Conservation (phyloP, 2,113 vertebrate genomes). For the Tachycineta bicolor region DNA sequence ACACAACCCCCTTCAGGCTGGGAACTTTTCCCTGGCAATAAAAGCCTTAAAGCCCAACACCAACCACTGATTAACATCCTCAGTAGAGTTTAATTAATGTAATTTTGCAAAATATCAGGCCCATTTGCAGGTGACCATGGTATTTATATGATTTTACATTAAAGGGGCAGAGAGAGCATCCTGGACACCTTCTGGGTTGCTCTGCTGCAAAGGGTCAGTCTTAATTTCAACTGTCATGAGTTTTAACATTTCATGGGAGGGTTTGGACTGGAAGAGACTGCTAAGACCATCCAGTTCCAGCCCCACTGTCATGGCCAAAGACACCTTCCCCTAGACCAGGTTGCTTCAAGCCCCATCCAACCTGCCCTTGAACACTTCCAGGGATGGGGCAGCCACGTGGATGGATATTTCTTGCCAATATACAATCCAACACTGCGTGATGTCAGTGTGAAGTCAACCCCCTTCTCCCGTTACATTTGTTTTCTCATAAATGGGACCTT, state of each 20-base stretch:
- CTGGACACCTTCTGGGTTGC: too few relatives aligned
- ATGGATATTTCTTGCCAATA: not conserved
- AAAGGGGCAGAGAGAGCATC: not conserved
- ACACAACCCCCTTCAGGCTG: not conserved
- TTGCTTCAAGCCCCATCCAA: not conserved
- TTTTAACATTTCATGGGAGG: not conserved
- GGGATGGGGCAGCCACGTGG: not conserved
- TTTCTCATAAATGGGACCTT: not conserved
- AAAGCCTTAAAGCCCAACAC: not conserved
- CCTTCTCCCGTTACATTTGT: not conserved
- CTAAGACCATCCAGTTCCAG: not conserved
- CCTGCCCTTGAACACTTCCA: not conserved
- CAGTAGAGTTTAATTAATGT: not conserved
- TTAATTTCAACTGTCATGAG: fast-evolving
- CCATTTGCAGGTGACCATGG: not conserved
- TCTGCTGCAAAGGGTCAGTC: not conserved
- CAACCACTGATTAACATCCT: not conserved
- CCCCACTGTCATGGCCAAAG: fast-evolving
- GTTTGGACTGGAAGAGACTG: not conserved
- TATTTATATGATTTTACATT: not conserved
- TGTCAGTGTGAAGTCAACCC: not conserved
- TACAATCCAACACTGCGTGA: not conserved
- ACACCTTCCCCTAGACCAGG: not conserved
- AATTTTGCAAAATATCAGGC: not conserved
- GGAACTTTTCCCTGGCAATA: not conserved